These are phyloP conservation scores for Carduelis carduelis DNA, from an alignment of 2,797 vertebrate genomes.

Conservation along the genomic window DNA sequence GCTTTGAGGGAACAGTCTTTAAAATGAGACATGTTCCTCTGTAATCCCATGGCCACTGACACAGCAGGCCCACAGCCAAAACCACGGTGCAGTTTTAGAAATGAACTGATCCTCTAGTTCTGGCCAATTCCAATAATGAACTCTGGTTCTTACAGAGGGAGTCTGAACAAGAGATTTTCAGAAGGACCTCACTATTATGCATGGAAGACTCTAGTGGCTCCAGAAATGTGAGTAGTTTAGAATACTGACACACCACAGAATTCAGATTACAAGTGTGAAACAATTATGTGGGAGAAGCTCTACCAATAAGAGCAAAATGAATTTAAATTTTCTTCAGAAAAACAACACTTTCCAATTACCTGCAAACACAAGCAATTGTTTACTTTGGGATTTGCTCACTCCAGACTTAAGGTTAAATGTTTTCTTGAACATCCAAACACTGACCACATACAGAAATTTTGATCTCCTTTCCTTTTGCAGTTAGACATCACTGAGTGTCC, in stretches of 20 bases:
- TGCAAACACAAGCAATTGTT: background rate
- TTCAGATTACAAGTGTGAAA: background rate
- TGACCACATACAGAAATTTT: background rate
- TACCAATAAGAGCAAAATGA: background rate
- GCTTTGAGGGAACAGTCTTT: background rate
- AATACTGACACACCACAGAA: background rate
- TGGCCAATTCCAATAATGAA: background rate
- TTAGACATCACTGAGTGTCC: background rate
- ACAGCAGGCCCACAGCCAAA: background rate
- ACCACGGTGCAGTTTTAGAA: background rate
- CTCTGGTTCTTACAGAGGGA: background rate
- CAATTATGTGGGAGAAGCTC: background rate
- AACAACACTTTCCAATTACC: background rate
- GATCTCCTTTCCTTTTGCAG: background rate
- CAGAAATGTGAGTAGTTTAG: background rate
- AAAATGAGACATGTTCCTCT: background rate
- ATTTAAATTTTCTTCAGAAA: background rate
- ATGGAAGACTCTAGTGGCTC: background rate
- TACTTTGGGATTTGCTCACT: background rate
- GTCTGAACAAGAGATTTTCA: background rate
- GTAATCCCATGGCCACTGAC: background rate
- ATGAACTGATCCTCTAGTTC: background rate
- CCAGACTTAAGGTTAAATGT: background rate
- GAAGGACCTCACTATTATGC: background rate
- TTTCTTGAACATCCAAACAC: background rate